Base-by-base conservation (phyloP, 2,888 invertebrate genomes). In the Lasius fuliginosus region DNA sequence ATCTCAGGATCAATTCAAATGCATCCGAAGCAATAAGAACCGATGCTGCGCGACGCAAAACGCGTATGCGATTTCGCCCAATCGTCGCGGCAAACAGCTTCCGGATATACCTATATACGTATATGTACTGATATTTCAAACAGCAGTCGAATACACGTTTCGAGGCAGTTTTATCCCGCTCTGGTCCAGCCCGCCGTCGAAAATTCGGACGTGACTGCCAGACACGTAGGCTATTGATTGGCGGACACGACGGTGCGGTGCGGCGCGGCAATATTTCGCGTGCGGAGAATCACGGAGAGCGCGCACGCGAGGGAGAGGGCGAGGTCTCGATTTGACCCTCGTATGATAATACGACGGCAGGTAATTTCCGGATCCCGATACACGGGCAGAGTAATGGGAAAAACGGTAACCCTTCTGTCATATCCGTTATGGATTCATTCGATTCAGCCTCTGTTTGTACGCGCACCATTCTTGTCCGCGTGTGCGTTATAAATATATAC, bases 341-440 rank as follows among this genome's bases (percentile, higher is more conserved):
- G 92, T 92, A 92, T 92, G 93, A 93, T 93, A 92, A 93, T 93
- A 91, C 88, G 88, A 87, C 90, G 91, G 92, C 93, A 92, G 93
- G 92, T 93, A 93, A 93, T 93, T 92, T 93, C 93, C 93, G 93
- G 92, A 86, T 89, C 86, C 90, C 90, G 93, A 92, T 91, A 91
- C 91, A 91, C 79, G 83, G 85, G 86, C 81, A 83, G 88, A 87
- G 91, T 91, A 92, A 92, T 92, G 91, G 92, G 90, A 90, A 91
- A 91, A 91, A 91, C 88, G 87, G 88, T 91, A 91, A 92, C 91
- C 92, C 91, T 92, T 91, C 87, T 87, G 91, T 89, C 90, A 91
- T 92, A 92, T 91, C 92, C 91, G 92, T 86, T 90, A 91, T 86
- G 89, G 88, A 91, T 91, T 91, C 91, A 85, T 90, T 89, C 88